Conservation (phyloP, 2,113 vertebrate genomes). For the Chascanopsetta lugubris region DNA sequence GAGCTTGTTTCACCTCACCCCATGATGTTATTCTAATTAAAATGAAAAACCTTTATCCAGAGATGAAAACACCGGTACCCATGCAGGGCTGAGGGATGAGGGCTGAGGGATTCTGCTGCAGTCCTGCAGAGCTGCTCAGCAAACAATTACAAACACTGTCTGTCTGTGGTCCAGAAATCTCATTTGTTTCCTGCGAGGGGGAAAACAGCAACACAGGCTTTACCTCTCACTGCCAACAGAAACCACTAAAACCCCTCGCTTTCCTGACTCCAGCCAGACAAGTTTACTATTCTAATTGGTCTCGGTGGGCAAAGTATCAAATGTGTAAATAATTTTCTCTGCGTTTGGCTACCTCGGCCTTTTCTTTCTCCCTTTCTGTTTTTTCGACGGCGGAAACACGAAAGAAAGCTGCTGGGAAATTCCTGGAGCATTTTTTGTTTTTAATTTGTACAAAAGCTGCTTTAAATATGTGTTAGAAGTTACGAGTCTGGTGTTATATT, state of each 20-base stretch:
- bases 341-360: slow-evolving; percentile 28
- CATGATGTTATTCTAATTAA: slow-evolving; percentile 11
- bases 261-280: slow-evolving; percentile 51
- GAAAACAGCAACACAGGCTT: slow-evolving; percentile 37
- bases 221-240: slow-evolving; percentile 46
- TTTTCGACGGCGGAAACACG: slow-evolving; percentile 11
- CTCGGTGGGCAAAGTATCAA: slow-evolving; percentile 54
- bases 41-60: not conserved
- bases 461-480: slow-evolving; percentile 45
- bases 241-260: slow-evolving; percentile 35
- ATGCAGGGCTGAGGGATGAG: not conserved
- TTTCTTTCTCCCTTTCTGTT: slow-evolving; percentile 15
- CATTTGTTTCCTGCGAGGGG: slow-evolving; percentile 41
- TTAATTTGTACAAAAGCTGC: slow-evolving; percentile 23
- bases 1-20: not conserved
- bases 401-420: slow-evolving; percentile 21
- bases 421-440: slow-evolving; percentile 23
- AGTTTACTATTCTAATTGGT: slow-evolving; percentile 64
- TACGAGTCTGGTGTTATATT: slow-evolving; percentile 22
- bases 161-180: slow-evolving; percentile 28
- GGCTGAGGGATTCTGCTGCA: not conserved
- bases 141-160: slow-evolving; percentile 34
- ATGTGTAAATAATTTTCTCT: slow-evolving; percentile 54
- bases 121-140: not conserved
- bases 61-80: not conserved